These are phyloP conservation scores for Heterotis niloticus DNA, from an alignment of 2,113 vertebrate species.

Conservation along the genomic window DNA sequence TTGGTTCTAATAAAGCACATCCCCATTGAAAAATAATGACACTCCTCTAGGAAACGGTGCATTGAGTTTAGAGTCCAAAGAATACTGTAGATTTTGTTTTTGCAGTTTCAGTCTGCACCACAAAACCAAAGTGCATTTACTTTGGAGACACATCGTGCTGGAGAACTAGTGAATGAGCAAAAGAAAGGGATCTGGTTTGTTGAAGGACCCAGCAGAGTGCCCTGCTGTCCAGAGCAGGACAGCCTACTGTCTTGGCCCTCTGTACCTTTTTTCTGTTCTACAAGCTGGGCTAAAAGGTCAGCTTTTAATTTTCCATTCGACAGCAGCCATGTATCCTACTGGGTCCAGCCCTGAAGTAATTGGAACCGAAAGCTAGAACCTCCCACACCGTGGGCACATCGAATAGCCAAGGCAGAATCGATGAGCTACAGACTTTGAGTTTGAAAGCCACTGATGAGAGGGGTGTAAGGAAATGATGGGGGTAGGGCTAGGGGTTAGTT, in stretches of 20 bases:
- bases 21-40: too few species aligned
- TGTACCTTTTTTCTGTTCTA: background rate
- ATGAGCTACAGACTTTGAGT: constrained; percentile 3
- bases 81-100: too few species aligned
- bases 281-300: background rate
- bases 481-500: background rate
- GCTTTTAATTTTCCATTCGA: background rate
- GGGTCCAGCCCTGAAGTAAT: constrained; percentile 4
- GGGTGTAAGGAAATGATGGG: too few species aligned
- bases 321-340: background rate
- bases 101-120: background rate
- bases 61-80: too few species aligned
- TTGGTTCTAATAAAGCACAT: too few species aligned
- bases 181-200: background rate
- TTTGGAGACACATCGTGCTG: background rate
- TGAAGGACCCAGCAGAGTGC: too few species aligned
- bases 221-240: too few species aligned
- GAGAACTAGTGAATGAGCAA: background rate
- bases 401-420: background rate
- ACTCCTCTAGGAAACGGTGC: too few species aligned
- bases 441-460: too few species aligned
- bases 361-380: constrained; percentile 26
- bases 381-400: background rate
- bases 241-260: background rate
- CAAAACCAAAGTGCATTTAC: background rate